Conservation (phyloP, 23 tunicate genomes). For the Halocynthia aurantium region DNA sequence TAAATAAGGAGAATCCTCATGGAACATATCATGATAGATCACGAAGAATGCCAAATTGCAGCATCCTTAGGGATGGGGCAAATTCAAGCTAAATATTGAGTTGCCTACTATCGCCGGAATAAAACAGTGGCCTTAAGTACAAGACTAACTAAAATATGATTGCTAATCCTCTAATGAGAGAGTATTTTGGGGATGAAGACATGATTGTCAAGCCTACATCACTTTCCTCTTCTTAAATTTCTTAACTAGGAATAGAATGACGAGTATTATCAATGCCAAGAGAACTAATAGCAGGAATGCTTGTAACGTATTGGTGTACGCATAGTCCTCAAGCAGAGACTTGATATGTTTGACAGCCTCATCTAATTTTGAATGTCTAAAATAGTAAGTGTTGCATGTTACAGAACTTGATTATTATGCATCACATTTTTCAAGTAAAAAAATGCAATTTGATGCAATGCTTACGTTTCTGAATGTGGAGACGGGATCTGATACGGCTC, state of each 20-base stretch:
- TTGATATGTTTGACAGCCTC: conserved; percentile 4
- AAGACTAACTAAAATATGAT: too few species aligned
- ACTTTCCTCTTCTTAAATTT: conserved; percentile 17
- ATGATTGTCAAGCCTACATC: background rate
- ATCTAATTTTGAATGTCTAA: conserved; percentile 15
- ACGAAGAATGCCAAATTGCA: too few species aligned
- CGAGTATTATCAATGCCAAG: background rate
- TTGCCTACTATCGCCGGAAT: too few species aligned
- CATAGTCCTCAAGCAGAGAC: conserved; percentile 13
- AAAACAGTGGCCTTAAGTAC: too few species aligned
- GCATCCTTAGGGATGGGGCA: too few species aligned
- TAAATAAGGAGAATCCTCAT: too few species aligned
- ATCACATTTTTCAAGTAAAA: background rate
- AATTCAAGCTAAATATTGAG: too few species aligned
- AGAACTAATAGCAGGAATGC: conserved; percentile 8
- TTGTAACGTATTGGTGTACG: conserved; percentile 5
- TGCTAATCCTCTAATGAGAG: too few species aligned
- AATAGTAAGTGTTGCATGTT: background rate
- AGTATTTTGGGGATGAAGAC: background rate
- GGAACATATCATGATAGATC: too few species aligned
- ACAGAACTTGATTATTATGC: background rate
- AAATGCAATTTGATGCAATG: background rate
- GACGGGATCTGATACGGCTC: conserved; percentile 56
- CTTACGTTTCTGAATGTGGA: conserved; percentile 56
- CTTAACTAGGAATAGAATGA: conserved; percentile 12